A percentile compares a stretch with the other conserved stretches of the same genome.
phyloP scores from a whole-genome alignment of 2,113 vertebrate genomes.

The Campylorhamphus procurvoides region DNA sequence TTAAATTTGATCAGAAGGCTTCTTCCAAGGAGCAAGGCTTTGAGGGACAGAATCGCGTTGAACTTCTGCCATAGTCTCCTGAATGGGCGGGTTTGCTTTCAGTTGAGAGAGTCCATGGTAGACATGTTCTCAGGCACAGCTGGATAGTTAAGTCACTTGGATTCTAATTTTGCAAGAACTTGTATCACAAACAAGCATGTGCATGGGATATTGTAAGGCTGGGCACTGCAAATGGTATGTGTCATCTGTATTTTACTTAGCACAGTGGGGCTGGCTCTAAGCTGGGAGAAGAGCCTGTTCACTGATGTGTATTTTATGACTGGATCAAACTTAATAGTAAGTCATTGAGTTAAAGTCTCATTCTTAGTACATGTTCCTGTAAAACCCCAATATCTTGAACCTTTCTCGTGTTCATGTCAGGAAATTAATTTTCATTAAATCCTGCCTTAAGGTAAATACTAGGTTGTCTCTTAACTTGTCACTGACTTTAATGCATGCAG shows the following conservation, averaged over 20 bases:
- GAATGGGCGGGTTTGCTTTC: not conserved
- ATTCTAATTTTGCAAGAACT: constrained; percentile 35
- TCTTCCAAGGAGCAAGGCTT: not conserved
- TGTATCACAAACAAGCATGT: not conserved
- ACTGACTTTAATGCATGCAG: not conserved
- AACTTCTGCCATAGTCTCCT: not conserved
- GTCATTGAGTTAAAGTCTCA: not conserved
- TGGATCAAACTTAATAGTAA: not conserved
- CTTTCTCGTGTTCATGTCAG: not conserved
- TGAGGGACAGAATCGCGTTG: not conserved
- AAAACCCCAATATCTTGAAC: not conserved
- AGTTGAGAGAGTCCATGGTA: not conserved
- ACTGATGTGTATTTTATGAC: not conserved
- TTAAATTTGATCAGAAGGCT: not conserved
- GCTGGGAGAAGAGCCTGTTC: not conserved
- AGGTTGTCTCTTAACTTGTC: not conserved
- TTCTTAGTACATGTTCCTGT: not conserved
- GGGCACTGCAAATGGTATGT: not conserved
- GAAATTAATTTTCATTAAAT: not conserved
- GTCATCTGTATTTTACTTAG: not conserved
- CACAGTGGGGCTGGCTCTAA: not conserved
- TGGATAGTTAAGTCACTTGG: constrained; percentile 28
- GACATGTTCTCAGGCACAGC: constrained; percentile 9
- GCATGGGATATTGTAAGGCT: not conserved
- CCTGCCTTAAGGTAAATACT: not conserved